Percentiles rank a stretch among this genome's conserved stretches.
Conservation (phyloP, 1,140 invertebrate genomes). For the Colletes gigas region DNA sequence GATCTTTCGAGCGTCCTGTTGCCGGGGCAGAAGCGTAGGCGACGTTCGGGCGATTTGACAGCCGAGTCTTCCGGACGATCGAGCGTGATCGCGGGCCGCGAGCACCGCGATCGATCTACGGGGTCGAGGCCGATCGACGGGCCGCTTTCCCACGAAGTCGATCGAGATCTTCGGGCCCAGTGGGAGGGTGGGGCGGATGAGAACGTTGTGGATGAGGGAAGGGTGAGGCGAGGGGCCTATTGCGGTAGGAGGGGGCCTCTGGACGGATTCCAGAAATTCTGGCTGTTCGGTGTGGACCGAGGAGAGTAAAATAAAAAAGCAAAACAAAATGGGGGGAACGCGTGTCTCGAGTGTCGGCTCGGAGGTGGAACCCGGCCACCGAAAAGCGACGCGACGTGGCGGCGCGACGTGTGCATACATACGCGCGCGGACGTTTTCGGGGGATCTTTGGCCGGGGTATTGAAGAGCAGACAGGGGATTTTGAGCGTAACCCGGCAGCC, state of each 20-base stretch:
- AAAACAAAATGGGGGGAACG: background rate
- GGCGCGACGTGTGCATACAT: slow-evolving; percentile 31
- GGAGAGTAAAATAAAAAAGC: slow-evolving; percentile 7
- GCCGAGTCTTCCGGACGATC: slow-evolving; percentile 35
- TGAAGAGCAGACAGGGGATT: slow-evolving; percentile 15
- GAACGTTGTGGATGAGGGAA: background rate
- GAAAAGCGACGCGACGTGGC: slow-evolving; percentile 43
- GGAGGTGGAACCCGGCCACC: slow-evolving; percentile 12
- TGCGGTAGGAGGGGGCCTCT: background rate
- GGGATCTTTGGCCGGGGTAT: slow-evolving; percentile 17
- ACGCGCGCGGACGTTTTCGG: slow-evolving; percentile 27
- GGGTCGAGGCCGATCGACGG: slow-evolving; percentile 42
- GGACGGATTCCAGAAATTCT: slow-evolving; percentile 47
- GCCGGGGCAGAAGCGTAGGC: slow-evolving; percentile 31
- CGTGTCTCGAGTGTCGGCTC: slow-evolving; percentile 50
- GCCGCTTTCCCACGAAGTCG: slow-evolving; percentile 41
- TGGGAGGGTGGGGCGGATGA: background rate
- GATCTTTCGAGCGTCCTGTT: background rate
- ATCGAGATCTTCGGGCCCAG: background rate
- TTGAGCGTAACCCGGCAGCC: slow-evolving; percentile 54
- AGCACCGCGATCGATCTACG: slow-evolving; percentile 35
- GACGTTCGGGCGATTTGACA: slow-evolving; percentile 30
- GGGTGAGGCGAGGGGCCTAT: background rate
- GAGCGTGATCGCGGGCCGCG: slow-evolving; percentile 43
- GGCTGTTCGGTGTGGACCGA: background rate